phyloP scores from a whole-genome alignment of 2,797 vertebrate species.

The Hoplostethus mediterraneus region DNA sequence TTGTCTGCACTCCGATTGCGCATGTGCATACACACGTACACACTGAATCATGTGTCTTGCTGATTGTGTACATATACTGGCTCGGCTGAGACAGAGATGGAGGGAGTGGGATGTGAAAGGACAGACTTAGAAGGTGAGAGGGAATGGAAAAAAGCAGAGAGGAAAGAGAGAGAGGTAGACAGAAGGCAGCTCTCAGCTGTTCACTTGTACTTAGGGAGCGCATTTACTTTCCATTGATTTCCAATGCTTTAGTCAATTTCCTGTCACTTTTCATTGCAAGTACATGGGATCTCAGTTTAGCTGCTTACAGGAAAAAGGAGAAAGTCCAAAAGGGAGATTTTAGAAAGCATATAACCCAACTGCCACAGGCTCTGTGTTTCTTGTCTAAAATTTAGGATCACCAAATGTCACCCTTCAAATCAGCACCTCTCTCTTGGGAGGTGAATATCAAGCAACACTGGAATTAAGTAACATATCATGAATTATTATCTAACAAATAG shows the following conservation, averaged over 20 bases:
- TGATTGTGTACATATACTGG: slow-evolving; percentile 55
- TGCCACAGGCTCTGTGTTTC: slow-evolving; percentile 43
- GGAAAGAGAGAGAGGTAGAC: slow-evolving; percentile 57
- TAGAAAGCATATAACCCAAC: slow-evolving; percentile 62
- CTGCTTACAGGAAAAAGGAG: slow-evolving; percentile 87
- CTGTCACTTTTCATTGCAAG: slow-evolving; percentile 99
- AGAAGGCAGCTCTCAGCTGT: slow-evolving; percentile 93
- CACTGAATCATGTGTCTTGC: slow-evolving; percentile 41
- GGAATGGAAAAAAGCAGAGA: slow-evolving; percentile 50
- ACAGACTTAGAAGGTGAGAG: slow-evolving; percentile 35
- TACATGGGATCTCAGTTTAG: slow-evolving; percentile 97
- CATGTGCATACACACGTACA: not conserved
- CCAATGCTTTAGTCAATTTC: slow-evolving; percentile 98
- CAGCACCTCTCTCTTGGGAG: slow-evolving; percentile 8
- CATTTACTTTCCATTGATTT: slow-evolving; percentile 99
- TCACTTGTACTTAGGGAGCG: slow-evolving; percentile 99
- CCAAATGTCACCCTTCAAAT: too few relatives aligned
- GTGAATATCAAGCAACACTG: slow-evolving; percentile 39
- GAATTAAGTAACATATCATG: slow-evolving; percentile 23
- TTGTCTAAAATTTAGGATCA: slow-evolving; percentile 34
- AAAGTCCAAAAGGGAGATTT: slow-evolving; percentile 80
- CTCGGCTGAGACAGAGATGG: slow-evolving; percentile 55
- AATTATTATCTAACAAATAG: slow-evolving; percentile 2
- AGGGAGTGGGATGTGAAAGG: slow-evolving; percentile 46
- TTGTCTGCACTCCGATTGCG: not conserved